These are phyloP conservation scores for Lethrus apterus DNA, from an alignment of 1,140 invertebrate species.

Conservation along the genomic window DNA sequence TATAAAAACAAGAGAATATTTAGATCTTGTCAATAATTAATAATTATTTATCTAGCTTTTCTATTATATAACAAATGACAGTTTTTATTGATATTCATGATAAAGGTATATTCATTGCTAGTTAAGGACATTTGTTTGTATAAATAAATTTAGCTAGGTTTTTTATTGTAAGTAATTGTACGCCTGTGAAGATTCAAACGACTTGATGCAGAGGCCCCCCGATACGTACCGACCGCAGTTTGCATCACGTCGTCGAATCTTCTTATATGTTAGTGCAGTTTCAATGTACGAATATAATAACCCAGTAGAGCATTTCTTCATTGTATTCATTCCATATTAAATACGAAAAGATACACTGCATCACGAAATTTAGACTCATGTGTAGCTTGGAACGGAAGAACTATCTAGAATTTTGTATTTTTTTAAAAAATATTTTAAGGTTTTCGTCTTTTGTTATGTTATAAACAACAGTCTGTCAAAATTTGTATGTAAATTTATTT, in stretches of 20 bases:
- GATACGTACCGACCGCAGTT: background rate
- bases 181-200: slow-evolving; percentile 21
- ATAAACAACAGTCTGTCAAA: too few species aligned
- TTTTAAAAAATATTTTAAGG: too few species aligned
- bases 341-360: too few species aligned
- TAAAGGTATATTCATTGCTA: slow-evolving; percentile 34
- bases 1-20: slow-evolving; percentile 18
- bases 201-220: slow-evolving; percentile 10
- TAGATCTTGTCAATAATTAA: slow-evolving; percentile 15
- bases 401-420: too few species aligned
- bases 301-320: slow-evolving; percentile 38
- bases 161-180: slow-evolving; percentile 39
- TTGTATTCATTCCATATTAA: slow-evolving; percentile 39
- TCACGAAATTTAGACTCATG: too few species aligned
- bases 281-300: slow-evolving; percentile 34
- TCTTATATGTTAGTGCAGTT: slow-evolving; percentile 38
- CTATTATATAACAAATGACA: slow-evolving; percentile 20
- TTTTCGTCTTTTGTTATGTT: too few species aligned
- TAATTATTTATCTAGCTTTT: slow-evolving; percentile 35
- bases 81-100: slow-evolving; percentile 27
- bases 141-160: slow-evolving; percentile 41
- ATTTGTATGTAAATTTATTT: too few species aligned
- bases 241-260: slow-evolving; percentile 1
- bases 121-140: slow-evolving; percentile 39
- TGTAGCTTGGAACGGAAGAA: too few species aligned